Percentiles rank a stretch among this genome's conserved stretches.
These are phyloP conservation scores for Nothobranchius furzeri DNA, from an alignment of 2,113 vertebrate genomes.

Conservation along the genomic window DNA sequence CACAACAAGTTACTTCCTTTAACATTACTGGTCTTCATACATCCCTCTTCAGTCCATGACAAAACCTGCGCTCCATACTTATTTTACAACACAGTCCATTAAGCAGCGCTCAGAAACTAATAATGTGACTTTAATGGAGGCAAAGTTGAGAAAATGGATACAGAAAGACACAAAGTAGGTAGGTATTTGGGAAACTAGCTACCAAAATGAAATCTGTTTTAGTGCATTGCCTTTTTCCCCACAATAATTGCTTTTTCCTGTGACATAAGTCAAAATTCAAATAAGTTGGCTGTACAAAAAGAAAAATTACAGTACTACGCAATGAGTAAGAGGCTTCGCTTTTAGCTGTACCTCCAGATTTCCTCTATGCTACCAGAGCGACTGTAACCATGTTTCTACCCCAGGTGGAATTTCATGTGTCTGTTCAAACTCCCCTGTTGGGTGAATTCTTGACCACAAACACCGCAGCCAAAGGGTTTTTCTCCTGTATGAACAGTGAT, in stretches of 20 bases:
- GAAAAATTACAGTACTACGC: neutral
- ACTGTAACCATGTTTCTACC: neutral
- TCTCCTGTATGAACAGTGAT: constrained; percentile 29
- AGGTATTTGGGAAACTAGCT: neutral
- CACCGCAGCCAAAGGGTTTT: constrained; percentile 8
- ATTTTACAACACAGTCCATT: too few species aligned
- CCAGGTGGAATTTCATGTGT: constrained; percentile 34
- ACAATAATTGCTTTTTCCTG: neutral
- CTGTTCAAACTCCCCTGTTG: constrained; percentile 34
- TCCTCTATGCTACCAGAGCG: neutral
- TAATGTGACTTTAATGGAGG: too few species aligned
- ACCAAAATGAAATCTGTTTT: neutral
- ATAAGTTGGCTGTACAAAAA: neutral
- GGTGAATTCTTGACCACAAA: constrained; percentile 35
- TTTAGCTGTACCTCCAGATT: neutral
- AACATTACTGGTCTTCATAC: too few species aligned
- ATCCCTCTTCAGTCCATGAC: too few species aligned
- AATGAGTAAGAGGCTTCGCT: neutral
- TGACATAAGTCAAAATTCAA: neutral
- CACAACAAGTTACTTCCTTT: too few species aligned
- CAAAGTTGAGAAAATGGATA: too few species aligned
- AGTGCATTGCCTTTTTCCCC: neutral
- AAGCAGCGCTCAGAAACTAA: too few species aligned
- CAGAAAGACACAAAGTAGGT: too few species aligned
- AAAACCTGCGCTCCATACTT: too few species aligned